Conservation (phyloP, 92 coral and sea anemone species). For the Palythoa grandis region DNA sequence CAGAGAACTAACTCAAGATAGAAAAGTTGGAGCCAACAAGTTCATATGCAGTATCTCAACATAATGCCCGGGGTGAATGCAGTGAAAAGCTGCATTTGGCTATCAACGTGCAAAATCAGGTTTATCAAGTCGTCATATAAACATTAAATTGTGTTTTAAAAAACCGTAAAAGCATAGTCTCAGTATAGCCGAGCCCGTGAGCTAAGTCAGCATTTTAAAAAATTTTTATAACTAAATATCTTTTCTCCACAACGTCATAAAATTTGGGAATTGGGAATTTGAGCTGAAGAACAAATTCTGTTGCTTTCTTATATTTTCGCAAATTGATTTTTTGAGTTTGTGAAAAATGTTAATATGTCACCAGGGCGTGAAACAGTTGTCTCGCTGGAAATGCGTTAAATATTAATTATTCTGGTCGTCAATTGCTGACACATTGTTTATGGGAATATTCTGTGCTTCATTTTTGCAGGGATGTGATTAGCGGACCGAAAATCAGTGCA, state of each 20-base stretch:
- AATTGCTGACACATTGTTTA: constrained; percentile 41
- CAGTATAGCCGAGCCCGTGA: not conserved
- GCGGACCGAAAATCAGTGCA: constrained; percentile 40
- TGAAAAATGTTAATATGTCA: constrained; percentile 39
- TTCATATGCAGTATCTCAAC: not conserved
- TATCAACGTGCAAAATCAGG: not conserved
- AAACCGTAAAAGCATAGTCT: not conserved
- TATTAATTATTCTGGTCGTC: constrained; percentile 37
- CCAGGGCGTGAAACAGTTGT: constrained; percentile 34
- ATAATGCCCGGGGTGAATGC: not conserved
- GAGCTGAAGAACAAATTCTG: not conserved
- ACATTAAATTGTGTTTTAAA: constrained; percentile 17
- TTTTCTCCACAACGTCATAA: not conserved
- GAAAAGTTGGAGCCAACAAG: not conserved
- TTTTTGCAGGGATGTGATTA: constrained; percentile 45
- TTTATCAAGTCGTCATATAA: not conserved
- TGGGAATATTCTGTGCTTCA: constrained; percentile 42
- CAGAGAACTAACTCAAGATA: not conserved
- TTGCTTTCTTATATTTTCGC: not conserved
- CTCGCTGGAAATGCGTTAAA: constrained; percentile 52
- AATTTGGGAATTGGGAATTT: not conserved
- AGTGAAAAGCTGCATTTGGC: constrained; percentile 12
- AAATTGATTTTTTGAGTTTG: not conserved
- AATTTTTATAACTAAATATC: not conserved
- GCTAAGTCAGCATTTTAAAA: not conserved